Conservation (phyloP, 2,113 vertebrate species). For the Dicentrarchus labrax region DNA sequence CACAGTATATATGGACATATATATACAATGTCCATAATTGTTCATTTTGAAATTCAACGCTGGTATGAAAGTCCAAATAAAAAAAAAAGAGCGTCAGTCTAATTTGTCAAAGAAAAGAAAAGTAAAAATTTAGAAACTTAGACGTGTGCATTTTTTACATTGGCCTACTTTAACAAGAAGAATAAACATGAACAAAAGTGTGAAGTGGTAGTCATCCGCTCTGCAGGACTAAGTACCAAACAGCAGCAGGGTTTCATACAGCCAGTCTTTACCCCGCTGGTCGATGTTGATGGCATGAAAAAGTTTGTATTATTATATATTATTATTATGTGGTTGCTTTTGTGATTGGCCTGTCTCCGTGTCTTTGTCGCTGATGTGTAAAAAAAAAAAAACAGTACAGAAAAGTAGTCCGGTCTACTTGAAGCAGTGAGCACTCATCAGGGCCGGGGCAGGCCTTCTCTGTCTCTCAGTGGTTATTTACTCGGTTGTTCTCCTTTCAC, state of each 20-base stretch:
- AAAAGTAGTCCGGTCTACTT: conserved; percentile 64
- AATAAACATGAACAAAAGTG: conserved; percentile 68
- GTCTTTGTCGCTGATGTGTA: conserved; percentile 43
- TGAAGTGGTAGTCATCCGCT: conserved; percentile 83
- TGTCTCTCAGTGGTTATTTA: conserved; percentile 68
- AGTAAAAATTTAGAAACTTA: conserved; percentile 61
- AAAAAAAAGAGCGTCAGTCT: conserved; percentile 47
- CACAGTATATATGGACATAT: conserved; percentile 71
- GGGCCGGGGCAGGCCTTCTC: conserved; percentile 39
- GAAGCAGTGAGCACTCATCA: conserved; percentile 45
- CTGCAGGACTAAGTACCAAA: conserved; percentile 86
- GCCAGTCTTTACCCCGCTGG: conserved; percentile 59
- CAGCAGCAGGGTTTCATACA: conserved; percentile 67
- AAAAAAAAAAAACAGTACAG: conserved; percentile 44
- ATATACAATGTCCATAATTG: conserved; percentile 64
- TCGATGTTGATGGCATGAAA: conserved; percentile 57
- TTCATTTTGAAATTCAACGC: conserved; percentile 67
- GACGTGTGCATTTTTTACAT: conserved; percentile 71
- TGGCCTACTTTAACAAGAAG: conserved; percentile 60
- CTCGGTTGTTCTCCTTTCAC: conserved; percentile 38
- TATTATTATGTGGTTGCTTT: conserved; percentile 64
- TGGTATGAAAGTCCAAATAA: conserved; percentile 55
- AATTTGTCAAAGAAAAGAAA: conserved; percentile 44
- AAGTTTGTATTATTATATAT: conserved; percentile 73
- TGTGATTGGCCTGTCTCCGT: conserved; percentile 55